Base-by-base conservation (phyloP, 1,140 invertebrate species). In the Globodera rostochiensis region DNA sequence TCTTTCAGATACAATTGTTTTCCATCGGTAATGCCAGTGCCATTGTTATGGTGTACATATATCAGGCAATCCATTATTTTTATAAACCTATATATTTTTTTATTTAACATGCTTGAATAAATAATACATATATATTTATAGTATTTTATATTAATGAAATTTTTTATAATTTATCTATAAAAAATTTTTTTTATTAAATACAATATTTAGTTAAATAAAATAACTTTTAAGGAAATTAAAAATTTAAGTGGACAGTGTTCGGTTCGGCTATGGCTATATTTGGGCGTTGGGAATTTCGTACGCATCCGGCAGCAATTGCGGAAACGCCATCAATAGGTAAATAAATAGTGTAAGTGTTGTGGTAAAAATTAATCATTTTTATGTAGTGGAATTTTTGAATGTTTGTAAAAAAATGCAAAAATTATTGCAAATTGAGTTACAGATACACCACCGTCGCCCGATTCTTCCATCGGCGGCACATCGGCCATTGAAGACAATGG, bases 11-110 rank as follows among this genome's bases (percentile, higher is more conserved):
- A n/a, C 88, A 88, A 78, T 69, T 90, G 8, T 89, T 89, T 73
- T 88, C 83, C n/a, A 89, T 89, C 36, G 88, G 88, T 69, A 89
- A 90, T 82, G 85, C 86, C 9, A n/a, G 85, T 8, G 88, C 88
- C n/a, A 87, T 89, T 46, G 83, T 82, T 4, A 36, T 89, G 5
- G 88, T 87, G 64, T 89, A 89, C 74, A 76, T 90, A 53, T 89
- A 87, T 81, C 83, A 88, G 76, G 87, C 87, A 64, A 6, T 6
- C 11, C 13, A 25, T 64, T 64, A 64, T 36, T 36, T 36, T 36
- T 36, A 36, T 36, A 36, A 3, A 36, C 36, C 36, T 36, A 36
- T 36, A 36, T 36, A 36, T 36, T 36, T 36, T 25, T 36, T 36
- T 36, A 36, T 36, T 36, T 3, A 36, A 36, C 2, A 36, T 36